Evolutionary conservation across 2,797 vertebrate species (phyloP).

Genomic region (Sebastolobus alascanus): DNA sequence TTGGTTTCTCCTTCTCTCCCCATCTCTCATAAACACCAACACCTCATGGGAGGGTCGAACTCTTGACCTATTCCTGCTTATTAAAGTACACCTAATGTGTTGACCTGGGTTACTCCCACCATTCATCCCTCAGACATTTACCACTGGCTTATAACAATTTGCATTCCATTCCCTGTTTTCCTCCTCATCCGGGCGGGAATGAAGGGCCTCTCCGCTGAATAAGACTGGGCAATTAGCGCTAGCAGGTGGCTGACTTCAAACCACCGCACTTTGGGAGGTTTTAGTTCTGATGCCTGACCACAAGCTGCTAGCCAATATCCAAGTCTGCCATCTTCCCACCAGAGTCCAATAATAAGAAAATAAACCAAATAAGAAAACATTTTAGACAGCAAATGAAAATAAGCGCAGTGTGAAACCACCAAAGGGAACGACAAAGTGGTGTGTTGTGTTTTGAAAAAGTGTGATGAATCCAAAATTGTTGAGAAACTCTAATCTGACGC

Average conservation of each 20-base stretch:
- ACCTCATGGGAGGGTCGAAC: slow-evolving; percentile 62
- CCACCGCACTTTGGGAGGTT: slow-evolving; percentile 56
- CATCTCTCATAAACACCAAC: slow-evolving; percentile 22
- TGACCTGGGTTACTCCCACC: slow-evolving; percentile 69
- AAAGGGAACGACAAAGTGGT: not conserved
- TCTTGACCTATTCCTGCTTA: slow-evolving; percentile 69
- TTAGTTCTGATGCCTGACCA: slow-evolving; percentile 46
- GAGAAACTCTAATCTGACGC: slow-evolving; percentile 7
- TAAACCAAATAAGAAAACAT: slow-evolving; percentile 22
- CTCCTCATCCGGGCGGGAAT: slow-evolving; percentile 37
- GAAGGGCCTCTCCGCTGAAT: slow-evolving; percentile 55
- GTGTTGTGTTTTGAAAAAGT: slow-evolving; percentile 3
- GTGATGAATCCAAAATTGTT: slow-evolving; percentile 18
- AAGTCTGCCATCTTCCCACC: slow-evolving; percentile 43
- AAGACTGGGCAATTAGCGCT: slow-evolving; percentile 54
- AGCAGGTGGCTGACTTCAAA: slow-evolving; percentile 74
- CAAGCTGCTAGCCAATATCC: slow-evolving; percentile 33
- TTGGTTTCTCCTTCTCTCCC: slow-evolving; percentile 4
- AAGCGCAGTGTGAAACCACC: slow-evolving; percentile 27
- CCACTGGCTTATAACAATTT: slow-evolving; percentile 63
- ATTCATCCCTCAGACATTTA: slow-evolving; percentile 60
- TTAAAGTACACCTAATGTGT: slow-evolving; percentile 77
- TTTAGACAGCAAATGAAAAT: slow-evolving; percentile 39
- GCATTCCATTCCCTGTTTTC: slow-evolving; percentile 67
- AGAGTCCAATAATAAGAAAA: slow-evolving; percentile 32